These are phyloP conservation scores for Philonicus albiceps DNA, from an alignment of 2,888 invertebrate species.

Conservation along the genomic window DNA sequence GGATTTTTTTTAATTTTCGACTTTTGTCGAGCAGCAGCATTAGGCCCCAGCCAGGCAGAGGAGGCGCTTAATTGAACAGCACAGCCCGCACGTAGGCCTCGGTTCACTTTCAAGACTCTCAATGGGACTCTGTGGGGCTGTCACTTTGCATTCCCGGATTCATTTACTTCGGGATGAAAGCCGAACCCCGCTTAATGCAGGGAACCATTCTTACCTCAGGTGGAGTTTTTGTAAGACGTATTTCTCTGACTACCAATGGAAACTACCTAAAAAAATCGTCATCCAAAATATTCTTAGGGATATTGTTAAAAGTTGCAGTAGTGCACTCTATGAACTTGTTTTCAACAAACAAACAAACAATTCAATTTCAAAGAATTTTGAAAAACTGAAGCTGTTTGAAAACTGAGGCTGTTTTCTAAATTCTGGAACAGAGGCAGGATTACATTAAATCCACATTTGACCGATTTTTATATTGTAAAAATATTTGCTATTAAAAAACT, in stretches of 20 bases:
- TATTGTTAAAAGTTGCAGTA: neutral
- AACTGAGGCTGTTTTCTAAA: too few relatives aligned
- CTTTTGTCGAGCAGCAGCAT: slow-evolving; percentile 30
- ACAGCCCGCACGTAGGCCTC: neutral
- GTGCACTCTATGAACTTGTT: too few relatives aligned
- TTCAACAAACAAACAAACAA: too few relatives aligned
- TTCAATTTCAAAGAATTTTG: too few relatives aligned
- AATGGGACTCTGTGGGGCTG: slow-evolving; percentile 3
- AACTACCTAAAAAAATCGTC: neutral
- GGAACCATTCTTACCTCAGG: neutral
- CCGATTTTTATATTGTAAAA: too few relatives aligned
- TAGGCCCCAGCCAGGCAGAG: slow-evolving; percentile 14
- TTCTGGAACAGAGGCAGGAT: too few relatives aligned
- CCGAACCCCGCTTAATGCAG: neutral
- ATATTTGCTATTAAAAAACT: too few relatives aligned
- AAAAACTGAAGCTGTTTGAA: too few relatives aligned
- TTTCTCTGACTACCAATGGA: neutral
- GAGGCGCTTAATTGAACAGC: slow-evolving; percentile 20
- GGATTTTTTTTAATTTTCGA: slow-evolving; percentile 37
- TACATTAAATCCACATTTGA: too few relatives aligned
- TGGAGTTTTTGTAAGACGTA: neutral
- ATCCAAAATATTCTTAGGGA: neutral
- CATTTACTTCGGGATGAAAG: slow-evolving; percentile 24
- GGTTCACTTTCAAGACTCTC: slow-evolving; percentile 4
- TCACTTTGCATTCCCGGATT: slow-evolving; percentile 32